Conservation (phyloP, 2,888 invertebrate genomes). For the Hirtodrosophila cameraria region DNA sequence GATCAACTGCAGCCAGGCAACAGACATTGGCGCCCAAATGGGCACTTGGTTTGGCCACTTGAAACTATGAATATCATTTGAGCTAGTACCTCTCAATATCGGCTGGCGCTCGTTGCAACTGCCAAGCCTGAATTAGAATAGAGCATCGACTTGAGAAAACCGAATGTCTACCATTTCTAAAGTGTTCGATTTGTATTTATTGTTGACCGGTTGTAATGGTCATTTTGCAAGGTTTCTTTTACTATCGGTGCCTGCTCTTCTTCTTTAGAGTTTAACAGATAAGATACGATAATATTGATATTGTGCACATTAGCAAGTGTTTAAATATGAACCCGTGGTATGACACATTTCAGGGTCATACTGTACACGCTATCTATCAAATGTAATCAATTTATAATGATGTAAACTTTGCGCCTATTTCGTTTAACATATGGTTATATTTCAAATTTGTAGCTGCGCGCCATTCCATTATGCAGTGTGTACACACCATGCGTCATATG, state of each 20-base stretch:
- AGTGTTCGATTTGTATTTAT: neutral
- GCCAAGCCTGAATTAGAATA: too few species aligned
- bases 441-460: slow-evolving; percentile 3
- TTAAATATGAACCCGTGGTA: neutral
- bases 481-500: slow-evolving; percentile 8
- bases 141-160: too few species aligned
- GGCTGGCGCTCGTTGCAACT: too few species aligned
- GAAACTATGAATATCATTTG: slow-evolving; percentile 27
- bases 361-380: neutral
- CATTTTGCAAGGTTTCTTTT: neutral
- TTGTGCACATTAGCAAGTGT: neutral
- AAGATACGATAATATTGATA: neutral
- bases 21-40: slow-evolving; percentile 54
- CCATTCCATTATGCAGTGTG: slow-evolving; percentile 10
- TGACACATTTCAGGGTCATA: neutral
- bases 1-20: slow-evolving; percentile 42
- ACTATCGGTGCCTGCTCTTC: neutral
- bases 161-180: neutral
- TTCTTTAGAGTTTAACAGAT: too few species aligned
- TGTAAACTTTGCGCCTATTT: neutral
- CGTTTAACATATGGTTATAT: too few species aligned
- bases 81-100: slow-evolving; percentile 9
- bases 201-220: neutral
- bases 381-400: neutral
- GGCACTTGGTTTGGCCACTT: slow-evolving; percentile 32